These are phyloP conservation scores for Atopsyche davidsoni DNA, from an alignment of 1,140 invertebrate genomes.

Conservation along the genomic window DNA sequence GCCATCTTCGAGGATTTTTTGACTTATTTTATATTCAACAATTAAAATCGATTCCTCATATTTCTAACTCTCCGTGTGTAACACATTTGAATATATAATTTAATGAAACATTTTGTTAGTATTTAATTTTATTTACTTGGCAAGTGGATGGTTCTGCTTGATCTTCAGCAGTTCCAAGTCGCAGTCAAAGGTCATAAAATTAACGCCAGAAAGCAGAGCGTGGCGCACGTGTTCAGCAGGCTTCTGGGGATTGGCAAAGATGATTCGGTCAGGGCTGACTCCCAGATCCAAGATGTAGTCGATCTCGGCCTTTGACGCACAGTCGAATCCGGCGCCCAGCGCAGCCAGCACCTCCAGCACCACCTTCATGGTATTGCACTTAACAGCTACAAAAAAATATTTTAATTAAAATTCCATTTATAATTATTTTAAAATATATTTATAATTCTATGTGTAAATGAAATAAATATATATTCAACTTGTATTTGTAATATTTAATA, in stretches of 20 bases:
- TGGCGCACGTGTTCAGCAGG: conserved; percentile 87
- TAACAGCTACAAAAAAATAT: conserved; percentile 72
- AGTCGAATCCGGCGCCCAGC: conserved; percentile 90
- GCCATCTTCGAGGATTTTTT: too few species aligned
- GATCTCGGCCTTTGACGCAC: conserved; percentile 92
- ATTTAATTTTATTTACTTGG: conserved; percentile 63
- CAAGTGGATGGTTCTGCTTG: conserved; percentile 72
- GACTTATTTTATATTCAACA: too few species aligned
- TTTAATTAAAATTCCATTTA: too few species aligned
- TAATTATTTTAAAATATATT: too few species aligned
- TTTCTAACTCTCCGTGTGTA: too few species aligned
- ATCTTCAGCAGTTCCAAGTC: conserved; percentile 91
- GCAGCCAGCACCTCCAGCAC: conserved; percentile 79
- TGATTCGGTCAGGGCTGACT: conserved; percentile 75
- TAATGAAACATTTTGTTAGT: too few species aligned
- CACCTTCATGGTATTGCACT: conserved; percentile 86
- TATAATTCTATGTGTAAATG: too few species aligned
- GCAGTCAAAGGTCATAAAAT: conserved; percentile 93
- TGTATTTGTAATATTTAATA: too few species aligned
- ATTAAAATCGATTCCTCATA: too few species aligned
- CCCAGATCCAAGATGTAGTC: conserved; percentile 75
- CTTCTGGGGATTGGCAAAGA: conserved; percentile 98
- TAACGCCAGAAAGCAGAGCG: conserved; percentile 70
- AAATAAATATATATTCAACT: too few species aligned
- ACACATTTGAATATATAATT: too few species aligned